Conservation (phyloP, 2,888 invertebrate species). For the Acanthosepion pharaonis region DNA sequence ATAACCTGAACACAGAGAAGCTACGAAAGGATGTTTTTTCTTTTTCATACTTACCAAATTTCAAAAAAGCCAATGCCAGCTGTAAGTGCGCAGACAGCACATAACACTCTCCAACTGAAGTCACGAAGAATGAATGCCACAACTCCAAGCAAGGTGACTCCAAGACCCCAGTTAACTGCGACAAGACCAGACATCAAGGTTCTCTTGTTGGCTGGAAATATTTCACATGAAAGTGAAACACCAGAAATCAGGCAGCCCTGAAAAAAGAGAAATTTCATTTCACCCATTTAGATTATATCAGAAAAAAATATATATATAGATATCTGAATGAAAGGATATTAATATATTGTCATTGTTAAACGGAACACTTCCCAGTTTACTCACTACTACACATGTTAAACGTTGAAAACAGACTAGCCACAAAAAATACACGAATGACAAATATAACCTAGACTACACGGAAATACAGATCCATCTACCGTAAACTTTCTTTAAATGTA, state of each 20-base stretch:
- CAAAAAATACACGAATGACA: no score
- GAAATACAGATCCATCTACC: no score
- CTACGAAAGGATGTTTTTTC: neutral
- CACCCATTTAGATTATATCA: neutral
- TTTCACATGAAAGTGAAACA: slow-evolving; percentile 53
- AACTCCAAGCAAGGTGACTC: slow-evolving; percentile 57
- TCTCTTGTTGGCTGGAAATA: slow-evolving; percentile 59
- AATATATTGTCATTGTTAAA: no score
- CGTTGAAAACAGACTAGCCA: no score
- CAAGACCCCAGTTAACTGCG: slow-evolving; percentile 60
- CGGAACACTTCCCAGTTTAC: no score
- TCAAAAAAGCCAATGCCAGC: neutral
- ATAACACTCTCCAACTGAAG: slow-evolving; percentile 59
- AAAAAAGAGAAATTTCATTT: neutral
- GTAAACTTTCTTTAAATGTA: no score
- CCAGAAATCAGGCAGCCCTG: slow-evolving; percentile 52
- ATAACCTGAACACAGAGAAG: neutral
- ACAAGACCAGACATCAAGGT: slow-evolving; percentile 56
- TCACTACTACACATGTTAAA: no score
- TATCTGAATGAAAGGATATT: neutral
- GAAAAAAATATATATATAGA: neutral
- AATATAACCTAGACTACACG: no score
- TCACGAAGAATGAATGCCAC: slow-evolving; percentile 58
- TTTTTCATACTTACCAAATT: neutral
- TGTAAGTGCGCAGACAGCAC: slow-evolving; percentile 48